These are phyloP conservation scores for Heliopora coerulea DNA, from an alignment of 92 coral and sea anemone species.

Conservation along the genomic window DNA sequence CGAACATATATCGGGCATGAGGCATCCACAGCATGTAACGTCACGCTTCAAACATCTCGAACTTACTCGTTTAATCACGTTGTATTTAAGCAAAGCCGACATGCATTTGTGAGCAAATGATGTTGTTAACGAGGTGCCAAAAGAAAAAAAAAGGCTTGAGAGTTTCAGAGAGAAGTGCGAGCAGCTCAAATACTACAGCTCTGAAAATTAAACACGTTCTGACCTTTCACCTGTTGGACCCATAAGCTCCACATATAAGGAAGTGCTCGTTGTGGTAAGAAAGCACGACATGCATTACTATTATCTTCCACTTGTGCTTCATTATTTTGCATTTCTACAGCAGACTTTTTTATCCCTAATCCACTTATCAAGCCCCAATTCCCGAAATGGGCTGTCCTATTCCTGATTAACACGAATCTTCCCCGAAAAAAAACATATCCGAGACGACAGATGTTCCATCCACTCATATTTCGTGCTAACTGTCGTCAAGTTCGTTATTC, in stretches of 20 bases:
- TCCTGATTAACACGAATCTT: slow-evolving; percentile 17
- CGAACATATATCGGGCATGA: neutral
- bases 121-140: slow-evolving; percentile 30
- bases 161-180: slow-evolving; percentile 6
- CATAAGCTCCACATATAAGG: slow-evolving; percentile 42
- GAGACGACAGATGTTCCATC: slow-evolving; percentile 40
- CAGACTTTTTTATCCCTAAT: slow-evolving; percentile 4
- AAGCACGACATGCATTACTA: neutral
- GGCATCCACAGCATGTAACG: slow-evolving; percentile 26
- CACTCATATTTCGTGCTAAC: slow-evolving; percentile 4
- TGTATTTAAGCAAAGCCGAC: neutral
- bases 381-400: neutral
- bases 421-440: slow-evolving; percentile 18
- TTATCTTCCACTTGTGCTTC: slow-evolving; percentile 15
- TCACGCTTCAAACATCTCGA: slow-evolving; percentile 17
- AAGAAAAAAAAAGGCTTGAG: neutral
- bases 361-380: neutral
- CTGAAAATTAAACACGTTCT: slow-evolving; percentile 1
- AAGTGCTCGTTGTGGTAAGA: slow-evolving; percentile 35
- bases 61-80: neutral
- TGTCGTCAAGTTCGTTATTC: slow-evolving; percentile 36
- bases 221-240: slow-evolving; percentile 40
- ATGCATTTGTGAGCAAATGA: slow-evolving; percentile 7
- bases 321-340: slow-evolving; percentile 5
- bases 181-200: slow-evolving; percentile 6